These are phyloP conservation scores for Antigone vipio DNA, from an alignment of 2,113 vertebrate genomes.

Conservation along the genomic window DNA sequence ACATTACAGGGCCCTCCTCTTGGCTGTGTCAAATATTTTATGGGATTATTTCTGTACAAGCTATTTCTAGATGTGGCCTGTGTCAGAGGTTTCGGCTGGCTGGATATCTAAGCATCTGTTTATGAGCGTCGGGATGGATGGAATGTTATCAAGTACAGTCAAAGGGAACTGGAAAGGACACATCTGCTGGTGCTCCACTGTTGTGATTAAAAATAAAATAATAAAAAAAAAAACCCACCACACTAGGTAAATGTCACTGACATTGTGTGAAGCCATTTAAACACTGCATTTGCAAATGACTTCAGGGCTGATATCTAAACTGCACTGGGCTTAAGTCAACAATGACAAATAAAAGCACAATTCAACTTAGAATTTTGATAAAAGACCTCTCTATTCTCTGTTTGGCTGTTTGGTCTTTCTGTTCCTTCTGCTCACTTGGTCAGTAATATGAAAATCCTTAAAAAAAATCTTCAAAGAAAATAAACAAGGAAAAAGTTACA, in stretches of 20 bases:
- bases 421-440: neutral
- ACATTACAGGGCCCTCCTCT: neutral
- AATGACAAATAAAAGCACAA: neutral
- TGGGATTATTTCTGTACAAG: neutral
- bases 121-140: neutral
- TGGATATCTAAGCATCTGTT: constrained; percentile 19
- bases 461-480: neutral
- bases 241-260: neutral
- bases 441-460: neutral
- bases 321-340: neutral
- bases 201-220: neutral
- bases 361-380: neutral
- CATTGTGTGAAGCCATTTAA: neutral
- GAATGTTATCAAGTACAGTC: constrained; percentile 7
- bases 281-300: neutral
- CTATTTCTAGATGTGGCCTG: constrained; percentile 2
- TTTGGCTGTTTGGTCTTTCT: neutral
- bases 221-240: neutral
- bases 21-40: neutral
- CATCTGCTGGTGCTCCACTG: neutral
- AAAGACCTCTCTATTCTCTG: neutral
- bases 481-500: neutral
- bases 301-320: neutral
- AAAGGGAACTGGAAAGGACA: neutral
- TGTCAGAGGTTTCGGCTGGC: neutral